Evolutionary conservation across 2,797 vertebrate species (phyloP).

Genomic region (Phaenicophaeus curvirostris): DNA sequence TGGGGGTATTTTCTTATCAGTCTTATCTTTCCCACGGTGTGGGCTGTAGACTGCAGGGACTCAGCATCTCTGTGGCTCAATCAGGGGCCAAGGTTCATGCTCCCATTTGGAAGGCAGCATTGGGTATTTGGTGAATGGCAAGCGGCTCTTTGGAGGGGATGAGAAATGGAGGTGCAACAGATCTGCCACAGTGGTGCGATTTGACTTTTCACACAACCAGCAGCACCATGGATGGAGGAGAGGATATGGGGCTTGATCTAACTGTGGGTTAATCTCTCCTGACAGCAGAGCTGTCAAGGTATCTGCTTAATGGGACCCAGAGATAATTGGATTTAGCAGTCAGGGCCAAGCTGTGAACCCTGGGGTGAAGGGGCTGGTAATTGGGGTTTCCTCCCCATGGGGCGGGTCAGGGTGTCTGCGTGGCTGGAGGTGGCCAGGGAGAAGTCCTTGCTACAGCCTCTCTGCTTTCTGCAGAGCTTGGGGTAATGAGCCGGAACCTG

Average conservation of each 20-base stretch:
- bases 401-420: background rate
- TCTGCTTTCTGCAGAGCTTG: background rate
- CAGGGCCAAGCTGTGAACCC: background rate
- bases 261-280: background rate
- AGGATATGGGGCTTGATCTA: background rate
- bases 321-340: constrained; percentile 30
- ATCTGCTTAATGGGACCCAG: background rate
- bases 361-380: background rate
- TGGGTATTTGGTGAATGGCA: background rate
- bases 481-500: background rate
- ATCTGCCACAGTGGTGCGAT: background rate
- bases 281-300: constrained; percentile 22
- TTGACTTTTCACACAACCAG: background rate
- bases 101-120: rapidly evolving
- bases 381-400: rapidly evolving
- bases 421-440: background rate
- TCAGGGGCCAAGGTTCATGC: too few species aligned
- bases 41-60: rapidly evolving
- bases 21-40: background rate
- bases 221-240: rapidly evolving
- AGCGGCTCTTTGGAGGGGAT: background rate
- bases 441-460: background rate
- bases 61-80: background rate
- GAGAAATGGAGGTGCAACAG: background rate
- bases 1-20: background rate